Conservation (phyloP, 2,797 vertebrate species). For the Menidia menidia region DNA sequence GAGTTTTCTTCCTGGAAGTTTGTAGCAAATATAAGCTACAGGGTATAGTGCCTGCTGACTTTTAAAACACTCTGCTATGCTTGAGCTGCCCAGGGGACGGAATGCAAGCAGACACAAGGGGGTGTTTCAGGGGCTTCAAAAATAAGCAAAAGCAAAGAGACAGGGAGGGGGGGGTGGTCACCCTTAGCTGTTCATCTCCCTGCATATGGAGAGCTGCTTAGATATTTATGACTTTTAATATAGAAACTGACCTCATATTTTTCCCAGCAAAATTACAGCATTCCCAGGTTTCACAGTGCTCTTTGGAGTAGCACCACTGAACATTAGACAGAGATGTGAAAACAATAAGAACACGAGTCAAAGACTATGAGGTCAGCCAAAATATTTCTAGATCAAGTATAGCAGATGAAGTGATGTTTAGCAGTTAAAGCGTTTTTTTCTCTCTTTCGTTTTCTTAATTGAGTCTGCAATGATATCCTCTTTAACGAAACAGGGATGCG, state of each 20-base stretch:
- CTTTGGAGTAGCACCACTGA: slow-evolving; percentile 15
- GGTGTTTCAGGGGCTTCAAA: slow-evolving; percentile 77
- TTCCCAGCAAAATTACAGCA: slow-evolving; percentile 60
- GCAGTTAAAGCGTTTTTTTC: background rate
- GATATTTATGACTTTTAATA: slow-evolving; percentile 81
- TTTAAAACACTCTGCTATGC: slow-evolving; percentile 79
- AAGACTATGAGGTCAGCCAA: background rate
- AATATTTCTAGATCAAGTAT: background rate
- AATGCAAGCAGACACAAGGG: slow-evolving; percentile 78
- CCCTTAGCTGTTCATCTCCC: slow-evolving; percentile 45
- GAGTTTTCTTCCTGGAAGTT: slow-evolving; percentile 60
- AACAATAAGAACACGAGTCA: background rate
- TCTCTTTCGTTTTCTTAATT: background rate
- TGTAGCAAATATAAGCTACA: slow-evolving; percentile 65
- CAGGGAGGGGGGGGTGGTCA: slow-evolving; percentile 47
- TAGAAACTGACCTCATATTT: slow-evolving; percentile 76
- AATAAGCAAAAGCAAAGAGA: slow-evolving; percentile 64
- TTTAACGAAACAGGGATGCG: background rate
- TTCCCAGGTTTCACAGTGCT: slow-evolving; percentile 38
- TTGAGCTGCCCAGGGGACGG: slow-evolving; percentile 74
- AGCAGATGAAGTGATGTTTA: background rate
- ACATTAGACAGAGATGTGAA: slow-evolving; percentile 15
- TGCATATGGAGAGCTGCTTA: slow-evolving; percentile 61
- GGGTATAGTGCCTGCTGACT: slow-evolving; percentile 67
- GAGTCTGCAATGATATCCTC: slow-evolving; percentile 15